Evolutionary conservation across 2,113 vertebrate genomes (phyloP).

Genomic region (Podarcis muralis): DNA sequence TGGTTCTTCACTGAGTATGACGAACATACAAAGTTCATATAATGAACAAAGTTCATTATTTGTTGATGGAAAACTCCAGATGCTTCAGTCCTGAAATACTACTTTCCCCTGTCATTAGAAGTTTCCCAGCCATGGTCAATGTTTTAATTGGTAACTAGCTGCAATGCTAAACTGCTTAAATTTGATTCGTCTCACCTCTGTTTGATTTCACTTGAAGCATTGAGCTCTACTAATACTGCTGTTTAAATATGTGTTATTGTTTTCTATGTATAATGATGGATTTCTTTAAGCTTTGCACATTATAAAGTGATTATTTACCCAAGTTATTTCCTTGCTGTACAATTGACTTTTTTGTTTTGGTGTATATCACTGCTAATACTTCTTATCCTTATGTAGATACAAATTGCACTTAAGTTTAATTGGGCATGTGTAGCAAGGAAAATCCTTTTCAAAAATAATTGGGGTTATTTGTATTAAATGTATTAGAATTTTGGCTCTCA

Average conservation of each 20-base stretch:
- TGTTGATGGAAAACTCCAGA: too few species aligned
- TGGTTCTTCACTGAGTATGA: too few species aligned
- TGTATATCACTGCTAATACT: too few species aligned
- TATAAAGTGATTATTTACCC: not conserved
- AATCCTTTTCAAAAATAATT: not conserved
- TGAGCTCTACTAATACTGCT: not conserved
- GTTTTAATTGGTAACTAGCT: too few species aligned
- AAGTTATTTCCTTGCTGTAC: not conserved
- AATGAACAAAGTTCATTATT: too few species aligned
- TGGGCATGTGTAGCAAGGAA: not conserved
- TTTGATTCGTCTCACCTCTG: not conserved
- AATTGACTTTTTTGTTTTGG: not conserved
- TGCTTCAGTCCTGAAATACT: not conserved
- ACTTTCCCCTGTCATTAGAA: not conserved
- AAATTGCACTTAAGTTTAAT: not conserved
- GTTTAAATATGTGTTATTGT: too few species aligned
- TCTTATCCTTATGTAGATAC: not conserved
- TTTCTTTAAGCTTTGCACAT: not conserved
- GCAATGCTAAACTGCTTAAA: too few species aligned
- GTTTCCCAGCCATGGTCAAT: too few species aligned
- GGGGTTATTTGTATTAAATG: not conserved
- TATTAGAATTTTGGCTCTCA: not conserved
- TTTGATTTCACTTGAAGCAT: not conserved
- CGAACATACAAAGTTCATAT: too few species aligned
- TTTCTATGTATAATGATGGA: too few species aligned